Conservation (phyloP, 2,888 invertebrate species). For the Acronicta psi region DNA sequence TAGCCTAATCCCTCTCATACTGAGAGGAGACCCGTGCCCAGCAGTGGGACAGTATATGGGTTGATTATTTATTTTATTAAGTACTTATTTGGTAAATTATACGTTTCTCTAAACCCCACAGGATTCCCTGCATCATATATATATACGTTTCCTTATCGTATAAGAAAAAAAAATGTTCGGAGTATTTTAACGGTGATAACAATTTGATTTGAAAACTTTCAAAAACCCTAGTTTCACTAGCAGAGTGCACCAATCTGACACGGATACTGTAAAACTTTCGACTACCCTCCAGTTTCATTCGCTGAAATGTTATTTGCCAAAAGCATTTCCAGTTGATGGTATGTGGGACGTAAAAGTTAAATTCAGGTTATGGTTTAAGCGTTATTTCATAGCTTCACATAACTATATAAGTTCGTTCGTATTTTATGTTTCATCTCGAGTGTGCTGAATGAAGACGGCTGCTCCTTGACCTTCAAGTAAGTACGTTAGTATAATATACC, state of each 20-base stretch:
- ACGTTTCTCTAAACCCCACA: no score
- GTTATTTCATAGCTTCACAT: constrained; percentile 35
- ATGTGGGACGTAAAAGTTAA: constrained; percentile 31
- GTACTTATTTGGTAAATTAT: no score
- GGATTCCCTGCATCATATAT: no score
- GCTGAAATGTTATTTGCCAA: constrained; percentile 22
- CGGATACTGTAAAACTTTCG: constrained; percentile 22
- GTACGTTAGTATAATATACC: constrained; percentile 9
- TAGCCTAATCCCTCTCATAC: no score
- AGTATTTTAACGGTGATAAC: neutral
- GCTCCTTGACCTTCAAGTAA: constrained; percentile 18
- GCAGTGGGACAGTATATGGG: no score
- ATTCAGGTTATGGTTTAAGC: constrained; percentile 24
- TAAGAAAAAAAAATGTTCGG: no score
- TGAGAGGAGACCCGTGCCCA: no score
- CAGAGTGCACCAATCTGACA: neutral
- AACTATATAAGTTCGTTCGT: constrained; percentile 13
- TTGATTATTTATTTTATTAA: no score
- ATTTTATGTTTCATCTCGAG: constrained; percentile 33
- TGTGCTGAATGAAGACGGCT: neutral
- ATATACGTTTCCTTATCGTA: no score
- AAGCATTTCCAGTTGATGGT: constrained; percentile 33
- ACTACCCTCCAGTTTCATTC: constrained; percentile 10
- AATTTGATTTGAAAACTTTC: constrained; percentile 17
- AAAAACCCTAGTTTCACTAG: constrained; percentile 3